Conservation (phyloP, 35 echinoderm and acorn worm genomes). For the Acanthaster planci region DNA sequence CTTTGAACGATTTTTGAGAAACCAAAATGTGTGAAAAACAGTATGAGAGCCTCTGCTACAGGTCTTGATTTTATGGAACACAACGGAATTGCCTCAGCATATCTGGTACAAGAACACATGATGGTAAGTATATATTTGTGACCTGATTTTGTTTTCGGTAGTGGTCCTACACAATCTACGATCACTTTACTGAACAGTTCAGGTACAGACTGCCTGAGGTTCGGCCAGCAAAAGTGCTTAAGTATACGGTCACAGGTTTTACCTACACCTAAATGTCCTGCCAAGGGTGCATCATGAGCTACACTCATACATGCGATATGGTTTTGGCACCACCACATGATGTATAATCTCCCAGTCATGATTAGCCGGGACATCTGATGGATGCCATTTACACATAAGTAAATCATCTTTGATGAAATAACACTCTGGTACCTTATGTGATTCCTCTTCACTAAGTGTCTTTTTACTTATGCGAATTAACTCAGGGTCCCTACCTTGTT, state of each 20-base stretch:
- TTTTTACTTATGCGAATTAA: conserved; percentile 8
- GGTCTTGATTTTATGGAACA: conserved; percentile 52
- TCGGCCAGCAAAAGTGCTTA: conserved; percentile 58
- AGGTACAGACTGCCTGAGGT: conserved; percentile 25
- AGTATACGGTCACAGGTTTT: conserved; percentile 44
- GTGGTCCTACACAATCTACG: conserved; percentile 76
- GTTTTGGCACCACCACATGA: conserved; percentile 56
- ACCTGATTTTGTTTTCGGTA: conserved; percentile 51
- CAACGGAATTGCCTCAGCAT: conserved; percentile 53
- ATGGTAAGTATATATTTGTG: conserved; percentile 57
- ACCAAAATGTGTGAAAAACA: conserved; percentile 42
- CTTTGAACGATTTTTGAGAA: conserved; percentile 34
- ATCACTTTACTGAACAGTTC: conserved; percentile 45
- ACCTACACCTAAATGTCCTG: conserved; percentile 44
- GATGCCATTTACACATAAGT: conserved; percentile 71
- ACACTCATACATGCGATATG: conserved; percentile 14
- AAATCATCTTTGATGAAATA: conserved; percentile 36
- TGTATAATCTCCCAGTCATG: conserved; percentile 36
- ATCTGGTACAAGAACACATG: conserved; percentile 53
- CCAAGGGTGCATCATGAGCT: conserved; percentile 37
- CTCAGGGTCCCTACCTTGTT: conserved; percentile 28
- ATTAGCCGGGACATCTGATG: conserved; percentile 38
- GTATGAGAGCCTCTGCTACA: conserved; percentile 7
- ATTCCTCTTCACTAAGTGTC: background rate
- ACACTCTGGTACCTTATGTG: conserved; percentile 7